Conservation (phyloP, 2,888 invertebrate genomes). For the Pheosia tremula region DNA sequence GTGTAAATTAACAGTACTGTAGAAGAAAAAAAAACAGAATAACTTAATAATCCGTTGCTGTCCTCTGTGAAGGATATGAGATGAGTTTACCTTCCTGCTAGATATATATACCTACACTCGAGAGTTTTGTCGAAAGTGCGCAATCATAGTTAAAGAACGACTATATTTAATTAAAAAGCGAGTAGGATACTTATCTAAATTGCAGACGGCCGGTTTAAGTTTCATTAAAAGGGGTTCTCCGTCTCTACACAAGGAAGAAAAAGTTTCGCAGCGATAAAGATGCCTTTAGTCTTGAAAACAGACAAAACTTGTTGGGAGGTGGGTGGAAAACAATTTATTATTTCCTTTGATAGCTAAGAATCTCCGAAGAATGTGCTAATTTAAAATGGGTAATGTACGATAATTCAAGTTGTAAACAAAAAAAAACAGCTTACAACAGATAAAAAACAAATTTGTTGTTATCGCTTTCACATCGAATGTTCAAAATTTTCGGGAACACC, state of each 20-base stretch:
- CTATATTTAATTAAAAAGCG: constrained; percentile 63
- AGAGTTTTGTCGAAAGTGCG: constrained; percentile 6
- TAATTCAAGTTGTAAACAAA: constrained; percentile 22
- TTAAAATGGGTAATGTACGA: constrained; percentile 42
- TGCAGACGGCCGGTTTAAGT: constrained; percentile 70
- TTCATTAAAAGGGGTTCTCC: constrained; percentile 71
- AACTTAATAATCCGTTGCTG: no score
- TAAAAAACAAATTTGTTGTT: no score
- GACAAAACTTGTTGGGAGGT: constrained; percentile 63
- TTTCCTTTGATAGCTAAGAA: constrained; percentile 62
- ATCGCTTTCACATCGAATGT: no score
- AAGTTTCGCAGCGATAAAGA: constrained; percentile 77
- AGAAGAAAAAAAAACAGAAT: no score
- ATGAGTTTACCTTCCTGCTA: no score
- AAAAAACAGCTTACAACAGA: no score
- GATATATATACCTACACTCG: no score
- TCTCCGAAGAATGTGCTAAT: constrained; percentile 57
- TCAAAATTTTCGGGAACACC: no score
- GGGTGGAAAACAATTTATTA: constrained; percentile 69
- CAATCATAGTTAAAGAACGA: constrained; percentile 38
- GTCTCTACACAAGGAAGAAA: constrained; percentile 67
- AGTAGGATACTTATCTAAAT: constrained; percentile 72
- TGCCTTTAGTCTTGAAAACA: constrained; percentile 69
- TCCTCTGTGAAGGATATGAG: no score
- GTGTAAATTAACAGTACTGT: no score